Percentiles rank a stretch among this genome's conserved stretches.
Evolutionary conservation across 2,113 vertebrate genomes (phyloP).

Genomic region (Trichechus manatus): DNA sequence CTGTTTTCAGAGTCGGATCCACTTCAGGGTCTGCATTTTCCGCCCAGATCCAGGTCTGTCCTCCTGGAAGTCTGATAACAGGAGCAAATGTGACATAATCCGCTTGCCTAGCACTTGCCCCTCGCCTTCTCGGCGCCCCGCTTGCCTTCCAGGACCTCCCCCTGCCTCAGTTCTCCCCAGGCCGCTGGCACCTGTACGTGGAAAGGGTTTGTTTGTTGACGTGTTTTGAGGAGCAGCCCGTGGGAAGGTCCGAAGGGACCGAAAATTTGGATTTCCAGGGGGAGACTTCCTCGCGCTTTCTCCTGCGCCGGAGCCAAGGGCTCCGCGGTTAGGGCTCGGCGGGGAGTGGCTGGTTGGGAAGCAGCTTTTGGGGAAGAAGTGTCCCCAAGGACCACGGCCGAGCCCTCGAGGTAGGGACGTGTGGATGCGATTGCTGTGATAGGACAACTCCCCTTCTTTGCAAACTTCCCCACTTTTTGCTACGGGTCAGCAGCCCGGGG

Average conservation of each 20-base stretch:
- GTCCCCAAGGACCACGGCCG: not conserved
- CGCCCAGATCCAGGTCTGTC: constrained; percentile 58
- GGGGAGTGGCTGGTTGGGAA: constrained; percentile 41
- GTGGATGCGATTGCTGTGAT: constrained; percentile 16
- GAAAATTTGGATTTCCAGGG: constrained; percentile 47
- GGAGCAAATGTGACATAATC: constrained; percentile 71
- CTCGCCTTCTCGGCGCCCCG: constrained; percentile 33
- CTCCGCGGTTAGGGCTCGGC: constrained; percentile 33
- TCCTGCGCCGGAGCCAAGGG: constrained; percentile 41
- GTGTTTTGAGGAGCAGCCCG: constrained; percentile 57
- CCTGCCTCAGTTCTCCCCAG: constrained; percentile 63
- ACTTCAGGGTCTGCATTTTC: constrained; percentile 67
- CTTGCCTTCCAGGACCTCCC: constrained; percentile 41
- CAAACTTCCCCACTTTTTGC: constrained; percentile 65
- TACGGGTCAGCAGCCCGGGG: not conserved
- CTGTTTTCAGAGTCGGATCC: constrained; percentile 72
- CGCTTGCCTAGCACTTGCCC: constrained; percentile 42
- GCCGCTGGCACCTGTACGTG: constrained; percentile 33
- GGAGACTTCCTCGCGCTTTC: constrained; percentile 33
- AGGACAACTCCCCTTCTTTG: constrained; percentile 32
- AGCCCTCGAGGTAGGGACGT: constrained; percentile 67
- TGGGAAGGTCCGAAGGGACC: constrained; percentile 38
- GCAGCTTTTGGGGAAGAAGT: not conserved
- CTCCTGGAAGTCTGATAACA: constrained; percentile 51
- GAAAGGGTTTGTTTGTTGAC: constrained; percentile 28